These are phyloP conservation scores for Agrenia bidenticulata DNA, from an alignment of 2,888 invertebrate genomes.

Conservation along the genomic window DNA sequence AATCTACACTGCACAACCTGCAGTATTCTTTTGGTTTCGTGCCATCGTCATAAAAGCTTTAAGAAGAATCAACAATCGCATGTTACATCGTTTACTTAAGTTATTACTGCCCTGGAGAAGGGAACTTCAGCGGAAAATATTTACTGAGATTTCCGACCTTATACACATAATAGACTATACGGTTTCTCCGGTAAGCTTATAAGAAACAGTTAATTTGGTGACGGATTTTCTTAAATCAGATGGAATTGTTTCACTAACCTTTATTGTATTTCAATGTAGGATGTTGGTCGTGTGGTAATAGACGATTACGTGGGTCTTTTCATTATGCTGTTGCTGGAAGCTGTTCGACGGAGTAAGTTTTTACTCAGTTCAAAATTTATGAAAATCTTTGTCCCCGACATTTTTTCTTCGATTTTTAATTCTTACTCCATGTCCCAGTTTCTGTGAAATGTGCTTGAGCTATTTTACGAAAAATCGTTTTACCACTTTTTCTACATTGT, in stretches of 20 bases:
- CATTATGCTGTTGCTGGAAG: constrained; percentile 44
- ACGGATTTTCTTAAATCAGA: too few species aligned
- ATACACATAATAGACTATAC: constrained; percentile 49
- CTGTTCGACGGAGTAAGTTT: constrained; percentile 32
- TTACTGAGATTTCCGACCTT: constrained; percentile 41
- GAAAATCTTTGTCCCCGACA: not conserved
- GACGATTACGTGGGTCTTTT: constrained; percentile 49
- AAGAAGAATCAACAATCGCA: constrained; percentile 21
- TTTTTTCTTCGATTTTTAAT: constrained; percentile 4
- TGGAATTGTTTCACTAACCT: too few species aligned
- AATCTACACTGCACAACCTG: constrained; percentile 39
- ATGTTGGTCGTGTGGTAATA: constrained; percentile 30
- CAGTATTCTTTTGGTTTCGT: constrained; percentile 47
- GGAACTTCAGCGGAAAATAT: constrained; percentile 48
- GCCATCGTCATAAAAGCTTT: constrained; percentile 32
- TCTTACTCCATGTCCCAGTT: too few species aligned
- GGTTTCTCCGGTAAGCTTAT: constrained; percentile 27
- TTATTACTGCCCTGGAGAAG: constrained; percentile 49
- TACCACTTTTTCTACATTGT: too few species aligned
- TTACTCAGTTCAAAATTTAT: not conserved
- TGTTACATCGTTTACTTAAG: constrained; percentile 31
- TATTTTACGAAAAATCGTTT: too few species aligned
- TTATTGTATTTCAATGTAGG: constrained; percentile 22
- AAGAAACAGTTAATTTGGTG: too few species aligned
- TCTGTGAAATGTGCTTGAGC: too few species aligned